Conservation (phyloP, 2,113 vertebrate genomes). For the Dermatemys mawii region DNA sequence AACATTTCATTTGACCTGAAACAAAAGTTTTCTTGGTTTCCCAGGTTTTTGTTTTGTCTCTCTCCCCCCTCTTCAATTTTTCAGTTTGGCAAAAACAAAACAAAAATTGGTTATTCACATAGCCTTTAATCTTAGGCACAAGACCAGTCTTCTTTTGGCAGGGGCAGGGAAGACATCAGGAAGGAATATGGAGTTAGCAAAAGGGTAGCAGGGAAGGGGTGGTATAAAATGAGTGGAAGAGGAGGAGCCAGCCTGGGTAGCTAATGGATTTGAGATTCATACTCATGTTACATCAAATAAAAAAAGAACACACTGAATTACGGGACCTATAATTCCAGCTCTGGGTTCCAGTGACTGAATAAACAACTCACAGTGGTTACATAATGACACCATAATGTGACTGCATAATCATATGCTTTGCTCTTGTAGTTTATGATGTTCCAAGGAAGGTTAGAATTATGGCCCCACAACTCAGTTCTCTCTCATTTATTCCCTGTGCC, state of each 20-base stretch:
- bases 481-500: not conserved
- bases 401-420: not conserved
- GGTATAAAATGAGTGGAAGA: not conserved
- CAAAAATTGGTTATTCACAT: not conserved
- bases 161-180: not conserved
- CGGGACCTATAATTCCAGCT: not conserved
- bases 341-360: not conserved
- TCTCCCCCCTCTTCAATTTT: not conserved
- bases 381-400: not conserved
- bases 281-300: not conserved
- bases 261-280: not conserved
- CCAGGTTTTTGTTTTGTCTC: not conserved
- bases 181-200: not conserved
- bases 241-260: not conserved
- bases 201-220: no score
- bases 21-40: not conserved
- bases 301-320: not conserved
- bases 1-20: not conserved
- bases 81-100: not conserved
- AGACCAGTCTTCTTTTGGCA: not conserved
- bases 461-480: not conserved
- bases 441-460: not conserved
- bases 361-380: not conserved
- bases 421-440: accelerated
- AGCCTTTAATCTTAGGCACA: not conserved